These are phyloP conservation scores for Ctenopoma kingsleyae DNA, from an alignment of 2,797 vertebrate species.

Conservation along the genomic window DNA sequence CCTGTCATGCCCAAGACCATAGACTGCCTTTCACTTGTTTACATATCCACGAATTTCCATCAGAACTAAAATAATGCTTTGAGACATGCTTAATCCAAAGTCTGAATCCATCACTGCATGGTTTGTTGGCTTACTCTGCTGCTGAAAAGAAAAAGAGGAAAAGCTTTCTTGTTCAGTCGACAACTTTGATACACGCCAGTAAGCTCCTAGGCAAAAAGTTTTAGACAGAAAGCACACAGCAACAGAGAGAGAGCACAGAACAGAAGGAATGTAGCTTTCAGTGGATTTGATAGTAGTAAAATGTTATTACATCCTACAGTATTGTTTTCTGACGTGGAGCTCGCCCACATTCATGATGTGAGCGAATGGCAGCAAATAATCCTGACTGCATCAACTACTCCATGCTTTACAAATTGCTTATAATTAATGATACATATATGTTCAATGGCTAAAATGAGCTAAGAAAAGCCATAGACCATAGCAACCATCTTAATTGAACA, in stretches of 20 bases:
- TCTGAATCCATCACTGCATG: conserved; percentile 21
- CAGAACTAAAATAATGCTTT: conserved; percentile 28
- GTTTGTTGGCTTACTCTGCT: conserved; percentile 13
- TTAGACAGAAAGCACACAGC: conserved; percentile 54
- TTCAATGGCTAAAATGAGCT: background rate
- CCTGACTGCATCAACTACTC: background rate
- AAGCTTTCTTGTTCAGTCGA: conserved; percentile 47
- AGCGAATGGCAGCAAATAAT: background rate
- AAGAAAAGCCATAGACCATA: conserved; percentile 8
- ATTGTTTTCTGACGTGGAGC: conserved; percentile 24
- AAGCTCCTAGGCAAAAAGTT: conserved; percentile 55
- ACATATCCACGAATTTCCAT: conserved; percentile 24
- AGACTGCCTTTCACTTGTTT: conserved; percentile 14
- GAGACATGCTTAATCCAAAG: conserved; percentile 30
- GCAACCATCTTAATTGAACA: conserved; percentile 11
- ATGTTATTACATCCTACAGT: conserved; percentile 21
- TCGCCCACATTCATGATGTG: conserved; percentile 19
- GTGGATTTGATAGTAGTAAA: conserved; percentile 42
- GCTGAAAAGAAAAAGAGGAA: conserved; percentile 43
- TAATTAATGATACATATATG: conserved; percentile 6
- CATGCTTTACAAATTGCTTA: background rate
- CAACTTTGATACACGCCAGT: conserved; percentile 55
- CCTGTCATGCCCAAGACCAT: conserved; percentile 9
- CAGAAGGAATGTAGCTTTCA: conserved; percentile 30
- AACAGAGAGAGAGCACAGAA: conserved; percentile 25